phyloP scores from a whole-genome alignment of 2,113 vertebrate species.

The Heterochromis multidens region DNA sequence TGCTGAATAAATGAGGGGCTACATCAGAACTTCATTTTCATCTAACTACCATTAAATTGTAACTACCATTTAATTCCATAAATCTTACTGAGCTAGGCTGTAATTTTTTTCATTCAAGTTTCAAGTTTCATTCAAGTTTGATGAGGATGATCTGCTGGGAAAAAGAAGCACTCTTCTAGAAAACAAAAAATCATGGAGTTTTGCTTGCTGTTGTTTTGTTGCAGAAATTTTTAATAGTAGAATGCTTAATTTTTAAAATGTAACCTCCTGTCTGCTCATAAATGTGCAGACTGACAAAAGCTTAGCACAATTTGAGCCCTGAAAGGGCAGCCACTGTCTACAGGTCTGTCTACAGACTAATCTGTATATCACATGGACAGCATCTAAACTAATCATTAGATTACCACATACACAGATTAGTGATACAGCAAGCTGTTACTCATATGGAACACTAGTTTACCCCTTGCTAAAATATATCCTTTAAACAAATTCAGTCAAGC shows the following conservation, averaged over 20 bases:
- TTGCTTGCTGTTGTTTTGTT: neutral
- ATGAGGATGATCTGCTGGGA: neutral
- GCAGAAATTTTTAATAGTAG: neutral
- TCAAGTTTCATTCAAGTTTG: neutral
- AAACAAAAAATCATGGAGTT: too few relatives aligned
- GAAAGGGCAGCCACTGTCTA: slow-evolving; percentile 18
- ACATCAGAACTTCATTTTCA: neutral
- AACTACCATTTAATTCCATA: neutral
- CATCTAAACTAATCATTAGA: slow-evolving; percentile 57
- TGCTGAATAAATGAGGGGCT: neutral
- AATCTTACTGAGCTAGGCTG: slow-evolving; percentile 7
- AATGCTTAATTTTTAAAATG: neutral
- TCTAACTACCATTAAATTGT: neutral
- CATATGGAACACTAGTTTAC: neutral
- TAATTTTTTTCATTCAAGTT: neutral
- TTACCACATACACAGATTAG: slow-evolving; percentile 56
- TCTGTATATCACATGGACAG: slow-evolving; percentile 54
- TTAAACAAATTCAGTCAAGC: neutral
- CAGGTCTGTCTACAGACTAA: slow-evolving; percentile 33
- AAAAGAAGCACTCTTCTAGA: neutral
- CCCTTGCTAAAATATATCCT: neutral
- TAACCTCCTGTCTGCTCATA: neutral
- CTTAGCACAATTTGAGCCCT: neutral
- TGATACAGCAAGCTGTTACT: slow-evolving; percentile 16
- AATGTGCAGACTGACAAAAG: neutral